Conservation (phyloP, 2,113 vertebrate genomes). For the Donacobius atricapilla region DNA sequence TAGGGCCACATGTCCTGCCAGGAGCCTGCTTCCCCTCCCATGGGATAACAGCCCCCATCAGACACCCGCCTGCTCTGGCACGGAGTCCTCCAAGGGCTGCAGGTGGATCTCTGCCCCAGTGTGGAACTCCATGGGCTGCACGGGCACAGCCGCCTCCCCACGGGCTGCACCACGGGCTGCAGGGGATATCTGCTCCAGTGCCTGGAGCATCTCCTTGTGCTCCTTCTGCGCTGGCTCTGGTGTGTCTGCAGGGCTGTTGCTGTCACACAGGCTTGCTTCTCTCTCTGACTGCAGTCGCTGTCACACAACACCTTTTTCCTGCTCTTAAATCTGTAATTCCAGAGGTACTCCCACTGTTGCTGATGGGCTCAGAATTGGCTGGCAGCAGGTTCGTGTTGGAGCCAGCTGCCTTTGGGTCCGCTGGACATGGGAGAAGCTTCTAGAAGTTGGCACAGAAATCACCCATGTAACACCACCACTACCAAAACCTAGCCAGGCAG, state of each 20-base stretch:
- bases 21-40: neutral
- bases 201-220: too few species aligned
- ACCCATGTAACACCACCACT: neutral
- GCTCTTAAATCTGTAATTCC: too few species aligned
- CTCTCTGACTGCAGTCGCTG: neutral
- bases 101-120: neutral
- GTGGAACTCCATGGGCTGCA: neutral
- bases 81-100: neutral
- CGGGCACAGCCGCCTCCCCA: neutral
- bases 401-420: neutral
- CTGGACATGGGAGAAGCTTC: neutral
- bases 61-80: neutral
- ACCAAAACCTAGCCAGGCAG: neutral
- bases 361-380: neutral
- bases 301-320: neutral
- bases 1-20: rapidly evolving
- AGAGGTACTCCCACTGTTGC: neutral
- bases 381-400: neutral
- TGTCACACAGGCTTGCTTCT: neutral
- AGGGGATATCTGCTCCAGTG: too few species aligned
- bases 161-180: neutral
- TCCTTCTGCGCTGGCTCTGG: neutral
- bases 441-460: neutral
- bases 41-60: neutral
- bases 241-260: neutral